These are phyloP conservation scores for Hyles euphorbiae DNA, from an alignment of 1,140 invertebrate species.

Conservation along the genomic window DNA sequence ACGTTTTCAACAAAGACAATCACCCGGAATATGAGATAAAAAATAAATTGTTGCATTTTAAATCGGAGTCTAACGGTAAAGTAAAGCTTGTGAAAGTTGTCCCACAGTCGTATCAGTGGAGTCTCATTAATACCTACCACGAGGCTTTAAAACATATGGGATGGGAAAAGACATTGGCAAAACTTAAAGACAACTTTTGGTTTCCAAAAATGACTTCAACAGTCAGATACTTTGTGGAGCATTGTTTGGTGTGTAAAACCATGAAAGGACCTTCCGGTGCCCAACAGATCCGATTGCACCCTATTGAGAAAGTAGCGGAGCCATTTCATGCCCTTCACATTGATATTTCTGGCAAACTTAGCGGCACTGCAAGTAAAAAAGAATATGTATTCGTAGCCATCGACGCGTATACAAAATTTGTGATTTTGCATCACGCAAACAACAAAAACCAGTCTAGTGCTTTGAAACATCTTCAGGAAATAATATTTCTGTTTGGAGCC, in stretches of 20 bases:
- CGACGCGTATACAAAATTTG: constrained; percentile 27
- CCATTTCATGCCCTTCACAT: constrained; percentile 38
- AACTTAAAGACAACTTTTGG: constrained; percentile 17
- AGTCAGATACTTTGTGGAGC: constrained; percentile 28
- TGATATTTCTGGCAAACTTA: constrained; percentile 34
- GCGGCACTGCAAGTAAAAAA: constrained; percentile 12
- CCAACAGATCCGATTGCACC: constrained; percentile 17
- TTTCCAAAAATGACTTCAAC: constrained; percentile 25
- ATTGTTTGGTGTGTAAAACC: constrained; percentile 34
- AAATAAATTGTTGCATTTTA: neutral
- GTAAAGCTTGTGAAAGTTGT: constrained; percentile 11
- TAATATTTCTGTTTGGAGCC: constrained; percentile 25
- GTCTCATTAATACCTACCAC: constrained; percentile 19
- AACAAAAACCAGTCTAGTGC: constrained; percentile 10
- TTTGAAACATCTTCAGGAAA: constrained; percentile 19
- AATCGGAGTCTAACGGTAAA: neutral
- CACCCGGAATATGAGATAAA: neutral
- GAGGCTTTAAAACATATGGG: constrained; percentile 15
- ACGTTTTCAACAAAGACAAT: neutral
- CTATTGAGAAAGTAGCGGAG: constrained; percentile 24
- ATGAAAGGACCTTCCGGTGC: constrained; percentile 25
- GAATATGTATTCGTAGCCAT: constrained; percentile 28
- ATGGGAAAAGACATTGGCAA: constrained; percentile 20
- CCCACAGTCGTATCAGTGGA: constrained; percentile 23
- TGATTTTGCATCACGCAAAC: constrained; percentile 17